phyloP scores from a whole-genome alignment of 2,797 vertebrate genomes.

The Allobates femoralis region DNA sequence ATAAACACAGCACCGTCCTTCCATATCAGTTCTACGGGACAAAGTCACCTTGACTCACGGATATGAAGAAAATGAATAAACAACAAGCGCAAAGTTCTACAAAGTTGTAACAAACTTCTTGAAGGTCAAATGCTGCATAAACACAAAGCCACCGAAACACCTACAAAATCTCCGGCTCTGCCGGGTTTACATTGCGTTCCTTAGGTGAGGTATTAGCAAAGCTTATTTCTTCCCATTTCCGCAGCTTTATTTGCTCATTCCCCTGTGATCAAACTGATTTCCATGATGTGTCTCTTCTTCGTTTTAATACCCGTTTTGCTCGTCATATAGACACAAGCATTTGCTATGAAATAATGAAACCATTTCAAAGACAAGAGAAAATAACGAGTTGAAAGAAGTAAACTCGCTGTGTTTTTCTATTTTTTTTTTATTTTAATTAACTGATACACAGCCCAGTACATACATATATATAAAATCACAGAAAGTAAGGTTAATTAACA shows the following conservation, averaged over 20 bases:
- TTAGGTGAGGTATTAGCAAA: slow-evolving; percentile 97
- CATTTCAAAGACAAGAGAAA: slow-evolving; percentile 88
- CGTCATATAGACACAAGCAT: slow-evolving; percentile 95
- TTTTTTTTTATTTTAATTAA: slow-evolving; percentile 86
- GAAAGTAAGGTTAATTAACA: slow-evolving; percentile 99
- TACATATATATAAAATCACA: slow-evolving; percentile 90
- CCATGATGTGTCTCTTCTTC: slow-evolving; percentile 97
- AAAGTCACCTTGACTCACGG: slow-evolving; percentile 32
- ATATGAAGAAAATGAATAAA: slow-evolving; percentile 60
- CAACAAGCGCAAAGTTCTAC: slow-evolving; percentile 73
- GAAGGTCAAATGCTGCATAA: slow-evolving; percentile 92
- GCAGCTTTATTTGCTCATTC: slow-evolving; percentile 93
- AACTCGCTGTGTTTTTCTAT: slow-evolving; percentile 81
- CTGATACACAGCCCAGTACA: slow-evolving; percentile 90
- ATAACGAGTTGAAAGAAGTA: slow-evolving; percentile 88
- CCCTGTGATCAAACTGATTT: slow-evolving; percentile 96
- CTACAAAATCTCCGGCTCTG: slow-evolving; percentile 80
- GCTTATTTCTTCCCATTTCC: slow-evolving; percentile 99
- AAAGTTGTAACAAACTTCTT: slow-evolving; percentile 77
- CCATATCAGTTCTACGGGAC: no score
- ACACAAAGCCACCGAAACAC: slow-evolving; percentile 83
- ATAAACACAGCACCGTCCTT: neutral
- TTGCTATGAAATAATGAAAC: slow-evolving; percentile 93
- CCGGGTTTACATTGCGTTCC: slow-evolving; percentile 84
- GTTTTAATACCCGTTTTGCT: slow-evolving; percentile 99